These are phyloP conservation scores for Phytoseiulus persimilis DNA, from an alignment of 2,888 invertebrate genomes.

Conservation along the genomic window DNA sequence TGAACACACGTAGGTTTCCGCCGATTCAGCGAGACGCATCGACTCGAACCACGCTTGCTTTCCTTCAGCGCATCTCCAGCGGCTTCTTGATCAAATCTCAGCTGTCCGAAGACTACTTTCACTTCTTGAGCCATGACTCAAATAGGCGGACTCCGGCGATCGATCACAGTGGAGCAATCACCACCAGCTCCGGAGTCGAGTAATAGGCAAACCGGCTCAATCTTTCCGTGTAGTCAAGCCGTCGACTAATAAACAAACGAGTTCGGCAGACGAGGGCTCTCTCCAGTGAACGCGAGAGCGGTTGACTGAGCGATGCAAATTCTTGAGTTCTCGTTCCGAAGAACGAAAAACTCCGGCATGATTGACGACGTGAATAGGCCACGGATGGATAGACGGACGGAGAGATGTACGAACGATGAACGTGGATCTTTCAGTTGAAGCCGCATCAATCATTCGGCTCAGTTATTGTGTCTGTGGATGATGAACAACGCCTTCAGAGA, in stretches of 20 bases:
- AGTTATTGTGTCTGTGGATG: not conserved
- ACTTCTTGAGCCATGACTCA: not conserved
- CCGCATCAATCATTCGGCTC: not conserved
- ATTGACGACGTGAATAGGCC: not conserved
- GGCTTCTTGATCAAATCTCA: not conserved
- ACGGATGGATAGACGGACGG: no score
- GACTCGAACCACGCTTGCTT: not conserved
- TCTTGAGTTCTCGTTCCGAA: not conserved
- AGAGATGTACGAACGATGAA: not conserved
- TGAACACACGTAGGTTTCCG: no score
- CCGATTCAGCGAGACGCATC: not conserved
- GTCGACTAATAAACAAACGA: not conserved
- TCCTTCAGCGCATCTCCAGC: not conserved
- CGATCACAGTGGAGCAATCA: not conserved
- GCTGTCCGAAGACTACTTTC: not conserved
- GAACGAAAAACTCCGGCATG: not conserved
- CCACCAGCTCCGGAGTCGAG: not conserved
- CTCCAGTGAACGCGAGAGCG: not conserved
- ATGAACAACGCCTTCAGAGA: not conserved
- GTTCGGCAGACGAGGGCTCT: not conserved
- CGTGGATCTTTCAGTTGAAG: not conserved
- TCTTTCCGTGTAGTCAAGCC: not conserved
- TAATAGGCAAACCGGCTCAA: not conserved
- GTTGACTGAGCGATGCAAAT: not conserved
- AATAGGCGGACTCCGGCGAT: not conserved